Evolutionary conservation across 2,888 invertebrate genomes (phyloP), one percentile per base, ranked within the genome.

Genomic region (Laspeyria flexula): DNA sequence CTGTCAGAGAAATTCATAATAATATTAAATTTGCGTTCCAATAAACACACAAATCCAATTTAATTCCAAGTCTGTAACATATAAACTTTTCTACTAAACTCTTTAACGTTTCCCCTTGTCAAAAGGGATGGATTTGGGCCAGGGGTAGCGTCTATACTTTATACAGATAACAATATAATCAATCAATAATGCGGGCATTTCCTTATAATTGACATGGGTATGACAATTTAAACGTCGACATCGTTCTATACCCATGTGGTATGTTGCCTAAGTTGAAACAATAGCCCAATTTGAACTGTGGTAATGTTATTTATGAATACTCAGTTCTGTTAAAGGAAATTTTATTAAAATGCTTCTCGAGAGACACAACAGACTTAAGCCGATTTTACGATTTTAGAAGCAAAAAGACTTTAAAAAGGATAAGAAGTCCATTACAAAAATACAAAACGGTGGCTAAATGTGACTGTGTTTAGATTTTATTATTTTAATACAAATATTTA

Each of bases 121-220:
- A 25, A 4, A 25, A 25, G 7, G 25, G 9, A 25, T 7, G 18
- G 5, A 5, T 18, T 18, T 5, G 18, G 18, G 5, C 18, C 18
- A 18, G 18, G 43, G 43, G 15, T 21, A 42, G 21, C 15, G 43
- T 7, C 13, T 30, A 5, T 3, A 35, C 18, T 11, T 41, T 33
- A 27, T n/a, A 27, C 25, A 42, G 42, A 46, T 46, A 38, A 52
- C 12, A 55, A 60, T 37, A 41, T 55, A 55, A 65, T 62, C 62
- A 68, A 62, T 68, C 66, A 68, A 51, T 40, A 55, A 54, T 42
- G 52, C 45, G 43, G 43, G 21, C 46, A 46, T 51, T 44, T 31
- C 45, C 49, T 31, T 4, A 41, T 57, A 59, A 64, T 59, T 65
- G 69, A 67, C 57, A 52, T 39, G 69, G 65, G 67, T 65, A 47